phyloP scores from a whole-genome alignment of 1,140 invertebrate genomes.

The Penaeus japonicus region DNA sequence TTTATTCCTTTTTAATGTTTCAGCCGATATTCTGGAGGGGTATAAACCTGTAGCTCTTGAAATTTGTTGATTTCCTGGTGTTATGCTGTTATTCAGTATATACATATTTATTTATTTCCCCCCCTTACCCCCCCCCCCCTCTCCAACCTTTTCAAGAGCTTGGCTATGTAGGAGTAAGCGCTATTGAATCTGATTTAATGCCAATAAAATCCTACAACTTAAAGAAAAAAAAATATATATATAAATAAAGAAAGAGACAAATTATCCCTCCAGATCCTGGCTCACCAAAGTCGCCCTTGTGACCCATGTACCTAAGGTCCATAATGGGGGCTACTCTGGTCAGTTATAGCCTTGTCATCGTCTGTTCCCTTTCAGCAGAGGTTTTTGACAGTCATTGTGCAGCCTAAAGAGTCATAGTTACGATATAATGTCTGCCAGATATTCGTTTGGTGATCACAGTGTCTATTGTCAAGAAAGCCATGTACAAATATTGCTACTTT shows the following conservation, averaged over 20 bases:
- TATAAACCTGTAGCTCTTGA: neutral
- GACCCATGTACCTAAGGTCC: neutral
- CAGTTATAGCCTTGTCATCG: slow-evolving; percentile 12
- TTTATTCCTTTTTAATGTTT: neutral
- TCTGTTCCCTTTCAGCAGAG: slow-evolving; percentile 33
- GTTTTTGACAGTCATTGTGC: slow-evolving; percentile 23
- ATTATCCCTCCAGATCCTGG: slow-evolving; percentile 18
- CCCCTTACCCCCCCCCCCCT: too few species aligned
- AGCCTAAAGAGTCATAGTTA: slow-evolving; percentile 33
- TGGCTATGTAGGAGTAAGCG: too few species aligned
- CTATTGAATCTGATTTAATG: neutral
- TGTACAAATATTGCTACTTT: too few species aligned
- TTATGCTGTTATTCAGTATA: too few species aligned
- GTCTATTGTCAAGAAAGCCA: slow-evolving; percentile 29
- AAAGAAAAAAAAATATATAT: neutral
- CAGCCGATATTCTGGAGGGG: too few species aligned
- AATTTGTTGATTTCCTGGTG: too few species aligned
- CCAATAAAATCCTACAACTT: neutral
- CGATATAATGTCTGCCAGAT: neutral
- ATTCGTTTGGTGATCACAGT: slow-evolving; percentile 45
- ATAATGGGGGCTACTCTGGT: neutral
- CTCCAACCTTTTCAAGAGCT: too few species aligned
- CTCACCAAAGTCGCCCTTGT: neutral
- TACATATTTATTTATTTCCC: too few species aligned
- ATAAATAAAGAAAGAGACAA: too few species aligned